These are phyloP conservation scores for Cricetomys ansorgei DNA, from an alignment of 2,113 vertebrate genomes.

Conservation along the genomic window DNA sequence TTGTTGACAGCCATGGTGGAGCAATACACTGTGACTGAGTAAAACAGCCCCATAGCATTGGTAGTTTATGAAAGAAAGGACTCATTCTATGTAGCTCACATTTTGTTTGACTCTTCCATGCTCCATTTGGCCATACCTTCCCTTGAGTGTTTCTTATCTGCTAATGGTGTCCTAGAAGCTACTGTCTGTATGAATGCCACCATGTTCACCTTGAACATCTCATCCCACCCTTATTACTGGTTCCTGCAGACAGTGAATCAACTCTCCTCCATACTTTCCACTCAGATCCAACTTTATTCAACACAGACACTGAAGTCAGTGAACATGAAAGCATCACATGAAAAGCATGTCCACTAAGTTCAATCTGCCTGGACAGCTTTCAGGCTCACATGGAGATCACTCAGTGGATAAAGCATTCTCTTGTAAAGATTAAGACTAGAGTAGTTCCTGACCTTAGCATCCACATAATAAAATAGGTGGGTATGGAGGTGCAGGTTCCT, in stretches of 20 bases:
- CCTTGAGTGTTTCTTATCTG: neutral
- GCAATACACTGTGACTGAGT: too few species aligned
- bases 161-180: too few species aligned
- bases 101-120: rapidly evolving
- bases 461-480: neutral
- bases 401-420: neutral
- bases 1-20: neutral
- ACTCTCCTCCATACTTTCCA: neutral
- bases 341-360: neutral
- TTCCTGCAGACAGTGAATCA: neutral
- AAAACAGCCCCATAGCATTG: neutral
- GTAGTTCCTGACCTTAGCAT: neutral
- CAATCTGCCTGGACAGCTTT: neutral
- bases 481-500: neutral
- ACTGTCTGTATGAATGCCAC: neutral
- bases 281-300: neutral
- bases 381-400: neutral
- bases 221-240: neutral
- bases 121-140: rapidly evolving
- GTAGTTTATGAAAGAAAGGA: neutral
- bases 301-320: neutral
- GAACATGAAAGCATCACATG: rapidly evolving
- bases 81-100: neutral
- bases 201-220: rapidly evolving
- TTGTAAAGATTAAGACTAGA: neutral